A percentile compares a stretch with the other conserved stretches of the same genome.
Conservation (phyloP, 2,113 vertebrate species). For the Ciconia stormi region DNA sequence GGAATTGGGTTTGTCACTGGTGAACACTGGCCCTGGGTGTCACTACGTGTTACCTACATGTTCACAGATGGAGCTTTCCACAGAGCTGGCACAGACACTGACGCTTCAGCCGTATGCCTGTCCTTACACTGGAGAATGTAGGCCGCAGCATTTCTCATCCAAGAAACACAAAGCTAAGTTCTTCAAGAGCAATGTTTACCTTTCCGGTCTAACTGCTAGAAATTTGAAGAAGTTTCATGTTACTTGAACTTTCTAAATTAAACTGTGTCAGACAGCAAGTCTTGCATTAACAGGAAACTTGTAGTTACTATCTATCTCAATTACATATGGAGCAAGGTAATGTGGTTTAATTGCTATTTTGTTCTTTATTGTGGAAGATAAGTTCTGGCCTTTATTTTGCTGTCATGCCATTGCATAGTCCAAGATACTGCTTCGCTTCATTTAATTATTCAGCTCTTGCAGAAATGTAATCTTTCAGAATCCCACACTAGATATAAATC, state of each 20-base stretch:
- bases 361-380: background rate
- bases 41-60: accelerated
- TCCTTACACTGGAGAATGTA: accelerated
- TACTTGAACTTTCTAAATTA: background rate
- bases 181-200: background rate
- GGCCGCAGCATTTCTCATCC: background rate
- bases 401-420: background rate
- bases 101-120: accelerated
- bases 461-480: background rate
- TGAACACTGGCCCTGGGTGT: no score
- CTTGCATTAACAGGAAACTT: background rate
- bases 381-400: background rate
- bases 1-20: background rate
- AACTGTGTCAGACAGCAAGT: background rate
- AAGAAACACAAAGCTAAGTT: no score
- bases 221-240: background rate
- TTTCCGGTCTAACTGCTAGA: background rate
- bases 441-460: background rate
- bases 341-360: background rate
- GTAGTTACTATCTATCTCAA: accelerated
- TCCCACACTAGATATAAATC: background rate
- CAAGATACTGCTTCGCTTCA: background rate
- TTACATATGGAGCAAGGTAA: background rate
- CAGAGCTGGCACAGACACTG: background rate
- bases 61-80: background rate